Evolutionary conservation across 2,888 invertebrate species (phyloP), one percentile per base, ranked within the genome.

Genomic region (Folsomia manolachei): DNA sequence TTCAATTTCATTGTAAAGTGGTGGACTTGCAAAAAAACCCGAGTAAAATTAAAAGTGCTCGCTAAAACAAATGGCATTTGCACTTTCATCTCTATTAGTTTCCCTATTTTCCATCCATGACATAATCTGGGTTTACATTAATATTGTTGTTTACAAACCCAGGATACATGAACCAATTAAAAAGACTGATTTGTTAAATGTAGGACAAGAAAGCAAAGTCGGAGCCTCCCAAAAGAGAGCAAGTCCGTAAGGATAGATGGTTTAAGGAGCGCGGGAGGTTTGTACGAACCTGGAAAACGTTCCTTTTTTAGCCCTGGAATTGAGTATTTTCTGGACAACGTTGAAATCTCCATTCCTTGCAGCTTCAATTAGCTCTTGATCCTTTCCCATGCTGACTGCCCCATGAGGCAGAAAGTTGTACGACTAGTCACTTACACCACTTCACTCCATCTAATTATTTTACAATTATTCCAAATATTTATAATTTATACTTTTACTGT

Each of bases 301-400:
- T 87, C 95, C 95, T 88, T 93, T 91, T 88, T 92, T 94, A 83
- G 91, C 90, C 86, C 92, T 90, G 86, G 93, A 92, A 82, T 89
- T 90, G 82, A 96, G 87, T 83, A 96, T 91, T 88, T 94, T 95
- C 85, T 95, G 95, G 80, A 95, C 93, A 82, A 91, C 89, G 81
- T 89, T 88, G 82, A 91, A 89, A 86, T 96, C 94, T 84, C 96
- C 97, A 87, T 90, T 93, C 83, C 96, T 90, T 81, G 96, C 94
- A 82, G 95, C 97, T 84, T 97, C 96, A 85, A 97, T 88, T 85
- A 97, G 89, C 87, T 97, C 96, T 86, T 95, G 94, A 86, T 97
- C 96, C 87, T 95, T 95, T 84, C 96, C 96, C 95, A 97, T 97
- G 83, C 77, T 62, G 61, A 14, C 11, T 21, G 64, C 11, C 26